Evolutionary conservation across 2,113 vertebrate genomes (phyloP).

Genomic region (Daubentonia madagascariensis): DNA sequence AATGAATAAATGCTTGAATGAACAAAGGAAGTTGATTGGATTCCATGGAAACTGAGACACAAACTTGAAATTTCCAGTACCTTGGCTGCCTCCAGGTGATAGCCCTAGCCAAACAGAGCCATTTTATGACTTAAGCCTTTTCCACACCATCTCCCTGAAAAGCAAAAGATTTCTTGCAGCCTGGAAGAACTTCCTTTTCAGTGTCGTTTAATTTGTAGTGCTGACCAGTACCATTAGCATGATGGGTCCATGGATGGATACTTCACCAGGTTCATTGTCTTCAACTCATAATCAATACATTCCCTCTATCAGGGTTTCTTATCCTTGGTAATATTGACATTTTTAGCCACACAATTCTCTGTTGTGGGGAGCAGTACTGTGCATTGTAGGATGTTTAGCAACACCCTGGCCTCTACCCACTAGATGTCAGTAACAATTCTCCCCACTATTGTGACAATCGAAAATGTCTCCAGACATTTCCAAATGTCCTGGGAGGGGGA

Average conservation of each 20-base stretch:
- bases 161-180: neutral
- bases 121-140: neutral
- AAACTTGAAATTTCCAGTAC: neutral
- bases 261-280: neutral
- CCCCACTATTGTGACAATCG: neutral
- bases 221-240: neutral
- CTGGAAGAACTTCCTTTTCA: neutral
- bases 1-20: neutral
- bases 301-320: neutral
- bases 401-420: neutral
- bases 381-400: neutral
- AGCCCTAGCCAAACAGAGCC: neutral
- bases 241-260: neutral
- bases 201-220: neutral
- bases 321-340: neutral
- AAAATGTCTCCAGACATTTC: neutral
- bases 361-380: neutral
- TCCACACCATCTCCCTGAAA: neutral
- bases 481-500: neutral
- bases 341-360: neutral
- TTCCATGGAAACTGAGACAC: neutral
- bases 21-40: slow-evolving; percentile 1
- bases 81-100: neutral
- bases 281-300: neutral
- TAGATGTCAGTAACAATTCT: neutral